These are phyloP conservation scores for Uropetala carovei DNA, from an alignment of 2,888 invertebrate genomes.

Conservation along the genomic window DNA sequence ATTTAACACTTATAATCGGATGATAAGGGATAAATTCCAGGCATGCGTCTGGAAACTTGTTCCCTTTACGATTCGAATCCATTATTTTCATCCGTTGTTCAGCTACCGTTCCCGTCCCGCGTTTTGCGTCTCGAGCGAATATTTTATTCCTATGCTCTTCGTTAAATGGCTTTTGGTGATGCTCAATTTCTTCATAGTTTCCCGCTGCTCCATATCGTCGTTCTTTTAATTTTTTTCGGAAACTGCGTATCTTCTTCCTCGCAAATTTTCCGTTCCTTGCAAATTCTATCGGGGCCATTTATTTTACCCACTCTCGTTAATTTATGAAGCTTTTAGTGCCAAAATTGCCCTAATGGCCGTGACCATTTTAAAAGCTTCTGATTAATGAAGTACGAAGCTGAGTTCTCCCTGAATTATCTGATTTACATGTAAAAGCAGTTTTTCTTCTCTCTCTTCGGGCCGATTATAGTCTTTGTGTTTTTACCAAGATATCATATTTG, in stretches of 20 bases:
- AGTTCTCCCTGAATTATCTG: neutral
- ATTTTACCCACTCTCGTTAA: neutral
- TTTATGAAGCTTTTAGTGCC: constrained; percentile 28
- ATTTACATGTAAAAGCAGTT: neutral
- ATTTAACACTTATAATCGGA: constrained; percentile 19
- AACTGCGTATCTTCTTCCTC: neutral
- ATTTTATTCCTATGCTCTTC: neutral
- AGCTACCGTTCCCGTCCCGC: neutral
- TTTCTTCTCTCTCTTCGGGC: neutral
- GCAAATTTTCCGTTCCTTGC: neutral
- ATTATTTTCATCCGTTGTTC: constrained; percentile 10
- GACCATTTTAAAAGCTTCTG: neutral
- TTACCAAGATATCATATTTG: no score
- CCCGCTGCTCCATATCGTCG: neutral
- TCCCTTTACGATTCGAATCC: neutral
- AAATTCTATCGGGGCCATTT: neutral
- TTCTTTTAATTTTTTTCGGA: neutral
- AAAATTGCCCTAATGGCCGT: constrained; percentile 16
- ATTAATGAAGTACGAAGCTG: neutral
- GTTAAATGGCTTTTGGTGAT: neutral
- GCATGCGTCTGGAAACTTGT: constrained; percentile 3
- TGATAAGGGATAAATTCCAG: constrained; percentile 17
- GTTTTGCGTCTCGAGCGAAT: neutral
- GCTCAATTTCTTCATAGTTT: constrained; percentile 17
- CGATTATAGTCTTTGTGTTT: neutral